Conservation (phyloP, 2,888 invertebrate species). For the Parnassius mnemosyne region DNA sequence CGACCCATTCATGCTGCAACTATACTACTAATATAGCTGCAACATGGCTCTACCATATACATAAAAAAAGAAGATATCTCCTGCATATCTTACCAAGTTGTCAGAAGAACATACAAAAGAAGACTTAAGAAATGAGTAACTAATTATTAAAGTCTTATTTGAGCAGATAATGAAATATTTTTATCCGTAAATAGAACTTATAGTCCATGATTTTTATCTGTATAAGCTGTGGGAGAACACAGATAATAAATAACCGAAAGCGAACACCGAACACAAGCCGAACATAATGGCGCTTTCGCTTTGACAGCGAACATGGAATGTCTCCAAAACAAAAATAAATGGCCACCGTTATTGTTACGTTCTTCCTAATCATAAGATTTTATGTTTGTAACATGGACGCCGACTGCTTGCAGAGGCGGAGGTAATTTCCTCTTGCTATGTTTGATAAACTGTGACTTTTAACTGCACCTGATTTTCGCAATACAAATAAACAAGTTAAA, state of each 20-base stretch:
- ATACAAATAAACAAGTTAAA: constrained; percentile 48
- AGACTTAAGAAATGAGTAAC: no score
- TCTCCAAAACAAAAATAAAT: constrained; percentile 78
- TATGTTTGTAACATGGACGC: constrained; percentile 76
- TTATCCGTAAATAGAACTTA: no score
- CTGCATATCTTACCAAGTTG: no score
- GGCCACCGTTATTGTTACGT: constrained; percentile 77
- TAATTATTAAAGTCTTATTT: no score
- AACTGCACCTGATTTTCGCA: constrained; percentile 32
- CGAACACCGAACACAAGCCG: constrained; percentile 46
- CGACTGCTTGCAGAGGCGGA: constrained; percentile 52
- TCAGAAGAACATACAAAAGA: no score
- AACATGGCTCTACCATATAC: no score
- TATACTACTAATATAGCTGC: no score
- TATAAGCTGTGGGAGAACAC: constrained; percentile 18
- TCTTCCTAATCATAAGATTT: constrained; percentile 63
- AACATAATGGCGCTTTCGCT: constrained; percentile 26
- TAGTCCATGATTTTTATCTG: constrained; percentile 2
- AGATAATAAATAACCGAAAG: constrained; percentile 31
- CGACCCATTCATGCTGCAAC: no score
- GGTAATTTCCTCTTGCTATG: constrained; percentile 44
- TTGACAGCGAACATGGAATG: constrained; percentile 63
- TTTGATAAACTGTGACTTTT: constrained; percentile 11
- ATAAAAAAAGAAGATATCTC: no score
- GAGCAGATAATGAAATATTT: no score